Base-by-base conservation (phyloP, 2,888 invertebrate species). In the Pimpla rufipes region DNA sequence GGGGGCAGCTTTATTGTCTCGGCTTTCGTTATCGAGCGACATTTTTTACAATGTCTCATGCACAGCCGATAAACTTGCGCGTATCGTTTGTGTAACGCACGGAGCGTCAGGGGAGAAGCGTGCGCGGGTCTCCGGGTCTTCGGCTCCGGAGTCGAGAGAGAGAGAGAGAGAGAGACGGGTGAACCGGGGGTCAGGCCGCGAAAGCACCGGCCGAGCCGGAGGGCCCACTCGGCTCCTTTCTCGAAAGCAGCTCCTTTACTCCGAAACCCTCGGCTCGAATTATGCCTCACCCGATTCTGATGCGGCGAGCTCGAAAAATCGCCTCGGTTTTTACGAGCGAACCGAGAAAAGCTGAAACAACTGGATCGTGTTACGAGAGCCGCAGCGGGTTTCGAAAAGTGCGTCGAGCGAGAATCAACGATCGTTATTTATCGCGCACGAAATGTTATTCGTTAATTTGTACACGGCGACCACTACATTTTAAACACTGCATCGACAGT, bases 1-100 rank as follows among this genome's bases (percentile, higher is more conserved):
- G 79, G 85, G 82, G 76, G 83, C 45, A 66, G 50, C 85, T 86
- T 87, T 89, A 88, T 88, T 88, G 88, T 86, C 83, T 86, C 85
- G 47, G 62, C 37, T 6, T 16, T 2, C 6, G 81, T 87, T 88
- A 89, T 90, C 89, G 81, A 45, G 59, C 66, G 81, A 87, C 84
- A 62, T 62, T 62, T 62, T 78, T 80, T 81, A 40, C 40, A 62
- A 59, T 81, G 37, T 62, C n/a, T 18, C 29, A 16, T 37, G n/a
- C n/a, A 16, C 16, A 62, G 18, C 59, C 55, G 62, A 83, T 80
- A 80, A 85, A 67, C 16, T n/a, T 13, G 47, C 21, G 40, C 29
- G 18, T 42, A 16, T 42, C 21, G 8, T 3, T 6, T n/a, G 37
- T 45, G 70, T 73, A n/a, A n/a, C n/a, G n/a, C n/a, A n/a, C n/a